Conservation (phyloP, 2,797 vertebrate species). For the Enteromius argenteus region DNA sequence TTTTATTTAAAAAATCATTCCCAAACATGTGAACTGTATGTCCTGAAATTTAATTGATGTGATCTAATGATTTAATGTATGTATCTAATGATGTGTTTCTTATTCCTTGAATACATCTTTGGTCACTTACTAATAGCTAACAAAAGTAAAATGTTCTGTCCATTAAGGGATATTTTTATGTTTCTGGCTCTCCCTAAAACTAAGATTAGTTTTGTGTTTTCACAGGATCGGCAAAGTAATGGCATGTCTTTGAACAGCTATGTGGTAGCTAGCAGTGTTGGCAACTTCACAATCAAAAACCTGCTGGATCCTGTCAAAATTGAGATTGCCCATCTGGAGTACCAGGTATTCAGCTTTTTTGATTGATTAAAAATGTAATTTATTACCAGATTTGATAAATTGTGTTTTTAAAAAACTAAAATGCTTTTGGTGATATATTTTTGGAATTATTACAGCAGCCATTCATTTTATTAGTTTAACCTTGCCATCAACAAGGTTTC, state of each 20-base stretch:
- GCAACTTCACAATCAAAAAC: conserved; percentile 84
- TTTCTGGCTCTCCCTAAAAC: background rate
- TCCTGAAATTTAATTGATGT: background rate
- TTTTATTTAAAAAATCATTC: background rate
- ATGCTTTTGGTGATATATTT: background rate
- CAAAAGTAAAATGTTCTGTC: conserved; percentile 1
- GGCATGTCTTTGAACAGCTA: conserved; percentile 84
- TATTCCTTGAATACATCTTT: background rate
- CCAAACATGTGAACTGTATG: background rate
- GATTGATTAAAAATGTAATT: background rate
- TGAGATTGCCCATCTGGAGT: conserved; percentile 83
- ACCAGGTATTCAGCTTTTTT: conserved; percentile 74
- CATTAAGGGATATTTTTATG: background rate
- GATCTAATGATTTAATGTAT: conserved; percentile 1
- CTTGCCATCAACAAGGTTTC: background rate
- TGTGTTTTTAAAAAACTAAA: background rate
- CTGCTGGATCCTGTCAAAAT: conserved; percentile 87
- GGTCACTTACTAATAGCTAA: conserved; percentile 45
- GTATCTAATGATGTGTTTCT: background rate
- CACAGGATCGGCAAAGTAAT: conserved; percentile 67
- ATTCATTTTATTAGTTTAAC: background rate
- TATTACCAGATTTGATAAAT: background rate
- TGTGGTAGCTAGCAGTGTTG: conserved; percentile 96
- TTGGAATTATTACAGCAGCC: background rate
- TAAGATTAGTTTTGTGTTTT: conserved; percentile 16